Conservation (phyloP, 2,113 vertebrate species). For the Calcarius ornatus region DNA sequence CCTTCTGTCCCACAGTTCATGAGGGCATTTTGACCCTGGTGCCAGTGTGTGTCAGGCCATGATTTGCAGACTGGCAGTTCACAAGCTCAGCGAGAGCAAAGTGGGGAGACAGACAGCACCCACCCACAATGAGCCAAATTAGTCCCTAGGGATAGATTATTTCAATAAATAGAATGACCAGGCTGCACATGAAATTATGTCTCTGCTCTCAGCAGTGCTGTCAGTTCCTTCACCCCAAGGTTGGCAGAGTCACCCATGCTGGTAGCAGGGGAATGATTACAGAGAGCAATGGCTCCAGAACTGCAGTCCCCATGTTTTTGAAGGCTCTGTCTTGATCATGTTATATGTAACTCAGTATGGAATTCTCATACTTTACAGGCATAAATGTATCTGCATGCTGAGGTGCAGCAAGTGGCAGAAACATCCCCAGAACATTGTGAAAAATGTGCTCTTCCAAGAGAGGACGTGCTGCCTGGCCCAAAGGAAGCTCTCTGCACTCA, state of each 20-base stretch:
- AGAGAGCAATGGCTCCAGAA: not conserved
- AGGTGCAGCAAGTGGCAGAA: not conserved
- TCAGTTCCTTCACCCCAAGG: not conserved
- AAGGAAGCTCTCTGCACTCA: not conserved
- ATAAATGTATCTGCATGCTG: not conserved
- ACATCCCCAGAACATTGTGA: not conserved
- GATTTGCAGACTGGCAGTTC: not conserved
- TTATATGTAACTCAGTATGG: not conserved
- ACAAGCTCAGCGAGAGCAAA: not conserved
- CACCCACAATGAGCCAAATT: not conserved
- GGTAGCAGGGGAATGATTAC: not conserved
- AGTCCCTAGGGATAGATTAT: not conserved
- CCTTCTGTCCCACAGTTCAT: not conserved
- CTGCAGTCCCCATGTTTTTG: not conserved
- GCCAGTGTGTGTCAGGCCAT: not conserved
- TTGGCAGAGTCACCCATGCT: not conserved
- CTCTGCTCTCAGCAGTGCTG: not conserved
- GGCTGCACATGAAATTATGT: not conserved
- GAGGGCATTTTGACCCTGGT: not conserved
- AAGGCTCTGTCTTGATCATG: not conserved
- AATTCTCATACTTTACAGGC: not conserved
- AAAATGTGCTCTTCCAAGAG: rapidly evolving
- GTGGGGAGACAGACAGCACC: not conserved
- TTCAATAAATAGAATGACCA: not conserved
- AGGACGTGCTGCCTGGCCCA: not conserved